Conservation (phyloP, 1,140 invertebrate genomes). For the Drosophila grimshawi region DNA sequence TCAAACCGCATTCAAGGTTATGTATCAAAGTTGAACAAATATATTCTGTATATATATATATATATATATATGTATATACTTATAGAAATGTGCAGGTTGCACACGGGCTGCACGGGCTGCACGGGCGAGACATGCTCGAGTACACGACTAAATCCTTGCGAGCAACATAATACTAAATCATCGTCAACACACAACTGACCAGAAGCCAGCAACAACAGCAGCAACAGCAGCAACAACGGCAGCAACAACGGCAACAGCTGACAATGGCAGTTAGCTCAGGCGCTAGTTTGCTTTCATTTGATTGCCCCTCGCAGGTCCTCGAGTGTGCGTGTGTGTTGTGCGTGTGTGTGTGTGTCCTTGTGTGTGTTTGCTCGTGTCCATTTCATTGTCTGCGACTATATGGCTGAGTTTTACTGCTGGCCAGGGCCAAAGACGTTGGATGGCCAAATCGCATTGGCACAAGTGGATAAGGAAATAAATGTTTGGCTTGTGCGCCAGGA, state of each 20-base stretch:
- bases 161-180: slow-evolving; percentile 83
- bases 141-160: slow-evolving; percentile 78
- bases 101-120: slow-evolving; percentile 36
- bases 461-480: slow-evolving; percentile 84
- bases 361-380: slow-evolving; percentile 18
- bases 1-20: slow-evolving; percentile 84
- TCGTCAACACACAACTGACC: slow-evolving; percentile 69
- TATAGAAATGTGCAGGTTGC: slow-evolving; percentile 9
- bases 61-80: too few relatives aligned
- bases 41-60: neutral
- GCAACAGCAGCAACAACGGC: slow-evolving; percentile 8
- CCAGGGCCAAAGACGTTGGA: slow-evolving; percentile 44
- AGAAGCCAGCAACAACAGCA: slow-evolving; percentile 7
- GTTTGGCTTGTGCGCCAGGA: slow-evolving; percentile 77
- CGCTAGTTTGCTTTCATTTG: slow-evolving; percentile 70
- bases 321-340: neutral
- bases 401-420: slow-evolving; percentile 53
- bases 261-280: slow-evolving; percentile 49
- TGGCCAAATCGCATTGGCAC: slow-evolving; percentile 74
- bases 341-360: slow-evolving; percentile 1
- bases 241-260: slow-evolving; percentile 13
- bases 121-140: slow-evolving; percentile 67
- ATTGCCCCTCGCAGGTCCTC: slow-evolving; percentile 38
- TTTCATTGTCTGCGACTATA: slow-evolving; percentile 34
- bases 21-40: slow-evolving; percentile 78